Percentiles rank a stretch among this genome's conserved stretches.
phyloP scores from a whole-genome alignment of 2,888 invertebrate species.

The Abrostola triplasia region DNA sequence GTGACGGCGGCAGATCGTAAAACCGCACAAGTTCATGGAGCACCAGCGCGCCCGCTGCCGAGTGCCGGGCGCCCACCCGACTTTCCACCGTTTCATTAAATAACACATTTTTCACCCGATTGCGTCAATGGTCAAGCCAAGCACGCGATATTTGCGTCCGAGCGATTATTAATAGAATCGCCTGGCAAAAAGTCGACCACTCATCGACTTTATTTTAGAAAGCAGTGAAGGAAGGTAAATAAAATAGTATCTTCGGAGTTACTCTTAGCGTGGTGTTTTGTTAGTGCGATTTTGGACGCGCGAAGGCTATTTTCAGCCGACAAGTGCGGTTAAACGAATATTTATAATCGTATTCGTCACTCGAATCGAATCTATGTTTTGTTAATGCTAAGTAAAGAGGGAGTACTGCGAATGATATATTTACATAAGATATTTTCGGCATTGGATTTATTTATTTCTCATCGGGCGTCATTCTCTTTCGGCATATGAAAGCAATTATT shows the following conservation, averaged over 20 bases:
- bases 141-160: constrained; percentile 85
- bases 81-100: constrained; percentile 82
- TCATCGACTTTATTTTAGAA: constrained; percentile 84
- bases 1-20: constrained; percentile 54
- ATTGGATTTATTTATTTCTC: constrained; percentile 77
- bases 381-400: constrained; percentile 79
- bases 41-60: constrained; percentile 59
- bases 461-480: constrained; percentile 77
- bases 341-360: constrained; percentile 84
- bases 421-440: constrained; percentile 81
- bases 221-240: constrained; percentile 82
- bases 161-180: constrained; percentile 82
- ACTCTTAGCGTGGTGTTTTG: constrained; percentile 74
- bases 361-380: constrained; percentile 77
- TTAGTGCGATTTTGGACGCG: constrained; percentile 70
- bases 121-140: constrained; percentile 85
- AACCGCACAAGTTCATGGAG: constrained; percentile 80
- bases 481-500: constrained; percentile 82
- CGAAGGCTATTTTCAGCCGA: constrained; percentile 72
- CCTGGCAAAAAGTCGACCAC: constrained; percentile 82
- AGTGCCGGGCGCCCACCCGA: constrained; percentile 68
- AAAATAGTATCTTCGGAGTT: constrained; percentile 79
- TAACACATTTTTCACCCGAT: constrained; percentile 85
- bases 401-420: constrained; percentile 76
- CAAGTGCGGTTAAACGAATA: constrained; percentile 74